A percentile compares a stretch with the other conserved stretches of the same genome.
These are phyloP conservation scores for Barbus barbus DNA, from an alignment of 2,113 vertebrate species.

Conservation along the genomic window DNA sequence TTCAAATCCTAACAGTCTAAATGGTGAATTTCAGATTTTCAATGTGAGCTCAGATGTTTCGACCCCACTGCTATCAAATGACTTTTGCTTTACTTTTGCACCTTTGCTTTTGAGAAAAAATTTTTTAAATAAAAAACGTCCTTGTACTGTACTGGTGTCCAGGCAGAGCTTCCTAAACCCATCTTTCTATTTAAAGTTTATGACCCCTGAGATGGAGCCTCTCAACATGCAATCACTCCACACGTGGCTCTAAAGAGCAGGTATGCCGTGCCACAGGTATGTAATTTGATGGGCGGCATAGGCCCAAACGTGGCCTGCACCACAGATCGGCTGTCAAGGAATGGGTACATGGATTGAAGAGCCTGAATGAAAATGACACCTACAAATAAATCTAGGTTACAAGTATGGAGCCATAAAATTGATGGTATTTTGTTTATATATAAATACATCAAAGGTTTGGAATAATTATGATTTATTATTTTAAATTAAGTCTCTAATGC, in stretches of 20 bases:
- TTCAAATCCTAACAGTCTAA: background rate
- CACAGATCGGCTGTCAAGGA: background rate
- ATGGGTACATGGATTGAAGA: background rate
- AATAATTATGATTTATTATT: background rate
- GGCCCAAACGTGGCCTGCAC: background rate
- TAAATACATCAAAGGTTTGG: background rate
- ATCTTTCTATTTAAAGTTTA: slow-evolving; percentile 56
- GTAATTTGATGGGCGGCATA: slow-evolving; percentile 53
- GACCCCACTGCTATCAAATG: background rate
- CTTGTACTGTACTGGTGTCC: background rate
- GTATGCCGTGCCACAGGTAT: slow-evolving; percentile 37
- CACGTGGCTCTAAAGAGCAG: slow-evolving; percentile 63
- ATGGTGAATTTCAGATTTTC: background rate
- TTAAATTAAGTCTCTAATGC: background rate
- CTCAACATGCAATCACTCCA: slow-evolving; percentile 63
- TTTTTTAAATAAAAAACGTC: accelerated
- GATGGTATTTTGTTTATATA: background rate
- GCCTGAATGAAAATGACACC: slow-evolving; percentile 6
- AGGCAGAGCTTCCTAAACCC: slow-evolving; percentile 60
- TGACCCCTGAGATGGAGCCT: slow-evolving; percentile 53
- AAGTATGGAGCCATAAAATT: slow-evolving; percentile 7
- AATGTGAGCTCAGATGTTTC: background rate
- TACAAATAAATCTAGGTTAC: slow-evolving; percentile 1
- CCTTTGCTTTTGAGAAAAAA: background rate
- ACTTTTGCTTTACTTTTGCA: no score